Conservation (phyloP, 2,113 vertebrate species). For the Callorhinus ursinus region DNA sequence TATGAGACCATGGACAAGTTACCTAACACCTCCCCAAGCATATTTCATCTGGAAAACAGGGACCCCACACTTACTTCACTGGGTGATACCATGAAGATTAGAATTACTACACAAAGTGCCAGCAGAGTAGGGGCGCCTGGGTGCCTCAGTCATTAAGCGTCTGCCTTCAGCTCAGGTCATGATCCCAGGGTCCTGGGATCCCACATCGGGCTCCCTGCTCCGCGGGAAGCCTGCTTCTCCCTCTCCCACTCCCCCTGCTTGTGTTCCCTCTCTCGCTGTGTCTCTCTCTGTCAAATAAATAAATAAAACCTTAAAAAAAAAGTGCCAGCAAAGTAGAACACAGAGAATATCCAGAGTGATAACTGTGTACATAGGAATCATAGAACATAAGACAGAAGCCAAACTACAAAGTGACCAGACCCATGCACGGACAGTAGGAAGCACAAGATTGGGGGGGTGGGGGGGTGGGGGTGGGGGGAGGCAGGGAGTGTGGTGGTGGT, state of each 20-base stretch:
- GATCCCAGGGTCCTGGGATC: too few relatives aligned
- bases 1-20: not conserved
- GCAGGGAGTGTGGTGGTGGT: rapidly evolving
- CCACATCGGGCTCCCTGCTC: too few relatives aligned
- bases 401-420: not conserved
- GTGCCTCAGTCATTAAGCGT: too few relatives aligned
- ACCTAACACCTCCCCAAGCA: not conserved
- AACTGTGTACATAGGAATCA: not conserved
- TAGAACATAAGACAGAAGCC: not conserved
- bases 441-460: rapidly evolving
- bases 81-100: rapidly evolving
- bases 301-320: too few relatives aligned
- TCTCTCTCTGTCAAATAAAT: too few relatives aligned
- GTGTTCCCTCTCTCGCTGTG: too few relatives aligned
- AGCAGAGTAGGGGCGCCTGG: too few relatives aligned
- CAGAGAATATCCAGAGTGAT: rapidly evolving
- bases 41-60: not conserved
- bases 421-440: not conserved
- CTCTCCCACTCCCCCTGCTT: too few relatives aligned
- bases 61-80: not conserved
- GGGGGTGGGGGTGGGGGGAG: too few relatives aligned
- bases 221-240: too few relatives aligned
- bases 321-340: rapidly evolving
- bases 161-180: too few relatives aligned
- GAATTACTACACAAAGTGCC: too few relatives aligned